These are phyloP conservation scores for Drosophila aff. DNA, from an alignment of 1,140 invertebrate genomes.

Conservation along the genomic window DNA sequence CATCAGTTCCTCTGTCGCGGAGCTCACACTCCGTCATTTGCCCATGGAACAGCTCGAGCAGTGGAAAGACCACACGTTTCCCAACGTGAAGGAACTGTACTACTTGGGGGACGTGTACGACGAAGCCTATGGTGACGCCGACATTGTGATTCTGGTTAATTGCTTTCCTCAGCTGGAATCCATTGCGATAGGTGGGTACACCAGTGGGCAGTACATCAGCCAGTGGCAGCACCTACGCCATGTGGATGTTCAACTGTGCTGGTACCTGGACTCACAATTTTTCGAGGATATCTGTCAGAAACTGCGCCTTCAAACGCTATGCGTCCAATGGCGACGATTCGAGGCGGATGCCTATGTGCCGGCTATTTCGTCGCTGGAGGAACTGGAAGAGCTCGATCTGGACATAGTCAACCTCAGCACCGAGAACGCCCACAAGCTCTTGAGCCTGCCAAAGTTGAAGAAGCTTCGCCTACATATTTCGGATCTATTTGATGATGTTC, in stretches of 20 bases:
- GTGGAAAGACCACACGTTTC: slow-evolving; percentile 21
- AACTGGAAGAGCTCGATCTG: slow-evolving; percentile 35
- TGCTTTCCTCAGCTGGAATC: slow-evolving; percentile 33
- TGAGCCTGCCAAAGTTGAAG: slow-evolving; percentile 22
- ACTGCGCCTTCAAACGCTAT: slow-evolving; percentile 11
- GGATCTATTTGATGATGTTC: not conserved
- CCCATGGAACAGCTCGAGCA: slow-evolving; percentile 7
- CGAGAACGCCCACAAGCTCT: slow-evolving; percentile 8
- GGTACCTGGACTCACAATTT: not conserved
- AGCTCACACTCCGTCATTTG: not conserved
- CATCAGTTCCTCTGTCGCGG: too few species aligned
- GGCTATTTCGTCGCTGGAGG: not conserved
- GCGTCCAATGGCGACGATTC: slow-evolving; percentile 15
- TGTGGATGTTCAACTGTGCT: slow-evolving; percentile 36
- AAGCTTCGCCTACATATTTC: slow-evolving; percentile 24
- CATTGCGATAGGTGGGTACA: slow-evolving; percentile 15
- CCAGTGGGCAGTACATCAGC: slow-evolving; percentile 20
- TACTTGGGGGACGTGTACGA: slow-evolving; percentile 26
- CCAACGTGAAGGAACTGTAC: not conserved
- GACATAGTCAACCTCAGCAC: slow-evolving; percentile 9
- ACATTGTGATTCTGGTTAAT: slow-evolving; percentile 23
- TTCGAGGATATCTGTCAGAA: slow-evolving; percentile 29
- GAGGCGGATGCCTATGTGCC: slow-evolving; percentile 17
- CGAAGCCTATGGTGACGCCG: slow-evolving; percentile 16
- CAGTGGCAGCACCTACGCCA: slow-evolving; percentile 23